These are phyloP conservation scores for Drosophila nebulosa DNA, from an alignment of 1,140 invertebrate species.

Conservation along the genomic window DNA sequence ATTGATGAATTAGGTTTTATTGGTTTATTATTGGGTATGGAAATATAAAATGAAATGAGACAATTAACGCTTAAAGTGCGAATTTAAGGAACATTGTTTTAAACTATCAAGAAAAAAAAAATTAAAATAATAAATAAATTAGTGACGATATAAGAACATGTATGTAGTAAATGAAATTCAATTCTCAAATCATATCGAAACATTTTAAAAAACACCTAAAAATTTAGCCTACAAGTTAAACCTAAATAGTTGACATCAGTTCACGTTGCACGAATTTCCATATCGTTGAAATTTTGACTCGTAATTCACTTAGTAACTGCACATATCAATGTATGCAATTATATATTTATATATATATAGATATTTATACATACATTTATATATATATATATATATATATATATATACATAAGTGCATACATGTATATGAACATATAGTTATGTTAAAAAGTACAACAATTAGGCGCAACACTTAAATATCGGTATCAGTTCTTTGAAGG, in stretches of 20 bases:
- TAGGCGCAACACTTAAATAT: constrained; percentile 57
- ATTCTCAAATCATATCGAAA: constrained; percentile 41
- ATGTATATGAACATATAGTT: not conserved
- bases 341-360: not conserved
- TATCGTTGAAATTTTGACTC: not conserved
- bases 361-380: not conserved
- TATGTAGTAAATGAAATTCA: constrained; percentile 29
- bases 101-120: constrained; percentile 35
- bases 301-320: not conserved
- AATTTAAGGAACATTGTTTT: constrained; percentile 65
- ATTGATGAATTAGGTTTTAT: constrained; percentile 23
- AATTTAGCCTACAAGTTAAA: constrained; percentile 35
- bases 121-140: constrained; percentile 14
- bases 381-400: constrained; percentile 8
- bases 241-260: constrained; percentile 26
- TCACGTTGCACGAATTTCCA: constrained; percentile 32
- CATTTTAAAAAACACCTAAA: constrained; percentile 38
- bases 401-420: constrained; percentile 4
- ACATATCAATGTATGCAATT: not conserved
- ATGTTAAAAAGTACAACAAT: constrained; percentile 31
- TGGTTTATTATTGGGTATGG: constrained; percentile 41
- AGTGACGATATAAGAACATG: constrained; percentile 35
- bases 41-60: constrained; percentile 36
- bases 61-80: constrained; percentile 24
- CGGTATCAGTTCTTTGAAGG: constrained; percentile 61